Evolutionary conservation across 2,888 invertebrate genomes (phyloP).

Genomic region (Drosophila siamana): DNA sequence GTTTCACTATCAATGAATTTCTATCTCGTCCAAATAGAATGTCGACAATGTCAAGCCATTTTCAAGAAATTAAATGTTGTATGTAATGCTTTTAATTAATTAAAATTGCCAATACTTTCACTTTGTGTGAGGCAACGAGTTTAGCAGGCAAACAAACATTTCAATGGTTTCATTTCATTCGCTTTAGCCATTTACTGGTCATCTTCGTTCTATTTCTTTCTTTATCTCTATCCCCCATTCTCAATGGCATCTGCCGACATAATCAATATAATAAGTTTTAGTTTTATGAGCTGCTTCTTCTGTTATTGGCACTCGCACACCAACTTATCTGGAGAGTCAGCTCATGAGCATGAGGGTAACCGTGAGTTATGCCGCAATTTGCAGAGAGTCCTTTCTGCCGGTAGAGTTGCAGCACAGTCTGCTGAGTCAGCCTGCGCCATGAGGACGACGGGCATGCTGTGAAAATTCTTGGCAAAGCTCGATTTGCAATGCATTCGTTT

Average conservation of each 20-base stretch:
- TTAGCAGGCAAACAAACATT: not conserved
- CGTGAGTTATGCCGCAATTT: conserved; percentile 1
- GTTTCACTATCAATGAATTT: too few relatives aligned
- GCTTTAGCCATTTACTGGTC: not conserved
- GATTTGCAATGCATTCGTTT: conserved; percentile 17
- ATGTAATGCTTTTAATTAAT: not conserved
- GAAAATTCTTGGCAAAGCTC: conserved; percentile 24
- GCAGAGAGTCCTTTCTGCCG: not conserved
- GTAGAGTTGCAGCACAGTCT: not conserved
- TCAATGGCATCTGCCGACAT: not conserved
- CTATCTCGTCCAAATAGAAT: too few relatives aligned
- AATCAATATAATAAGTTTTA: not conserved
- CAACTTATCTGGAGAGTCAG: conserved; percentile 1
- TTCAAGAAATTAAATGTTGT: not conserved
- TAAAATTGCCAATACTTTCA: not conserved
- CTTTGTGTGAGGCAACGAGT: not conserved
- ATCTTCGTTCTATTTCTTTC: not conserved
- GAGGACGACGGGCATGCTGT: not conserved
- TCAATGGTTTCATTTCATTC: not conserved
- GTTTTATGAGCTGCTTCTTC: conserved; percentile 4
- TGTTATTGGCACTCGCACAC: conserved; percentile 9
- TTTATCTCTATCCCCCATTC: too few relatives aligned
- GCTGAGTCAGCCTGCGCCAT: conserved; percentile 14
- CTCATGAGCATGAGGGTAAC: conserved; percentile 1
- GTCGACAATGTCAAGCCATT: not conserved